Evolutionary conservation across 1,140 invertebrate species (phyloP).

Genomic region (Drosophila sulfurigaster): DNA sequence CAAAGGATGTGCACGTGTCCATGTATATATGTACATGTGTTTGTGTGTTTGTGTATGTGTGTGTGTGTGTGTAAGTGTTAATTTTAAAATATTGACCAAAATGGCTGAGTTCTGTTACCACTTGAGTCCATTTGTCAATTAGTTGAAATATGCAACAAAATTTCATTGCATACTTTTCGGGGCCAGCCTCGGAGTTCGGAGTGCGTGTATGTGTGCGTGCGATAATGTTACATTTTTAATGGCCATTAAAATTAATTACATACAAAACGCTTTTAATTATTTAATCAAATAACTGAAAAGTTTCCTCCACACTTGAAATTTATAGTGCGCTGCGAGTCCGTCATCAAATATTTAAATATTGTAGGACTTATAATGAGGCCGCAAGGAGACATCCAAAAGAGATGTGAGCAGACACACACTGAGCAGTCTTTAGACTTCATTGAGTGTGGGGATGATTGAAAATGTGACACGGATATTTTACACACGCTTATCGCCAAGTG

Average conservation of each 20-base stretch:
- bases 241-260: conserved; percentile 59
- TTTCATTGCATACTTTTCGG: conserved; percentile 39
- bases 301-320: conserved; percentile 6
- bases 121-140: conserved; percentile 45
- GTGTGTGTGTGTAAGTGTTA: conserved; percentile 37
- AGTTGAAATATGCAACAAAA: conserved; percentile 9
- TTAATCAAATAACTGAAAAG: conserved; percentile 61
- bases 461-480: too few species aligned
- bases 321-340: neutral
- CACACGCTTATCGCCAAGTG: neutral
- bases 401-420: too few species aligned
- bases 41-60: neutral
- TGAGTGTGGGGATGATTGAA: too few species aligned
- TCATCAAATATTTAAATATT: conserved; percentile 3
- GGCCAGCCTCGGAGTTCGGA: neutral
- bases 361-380: conserved; percentile 1
- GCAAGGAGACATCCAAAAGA: neutral
- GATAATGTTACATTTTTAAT: conserved; percentile 53
- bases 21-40: too few species aligned
- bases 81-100: conserved; percentile 76
- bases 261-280: conserved; percentile 57
- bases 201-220: conserved; percentile 10
- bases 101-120: conserved; percentile 31
- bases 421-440: neutral
- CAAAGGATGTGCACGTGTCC: neutral